phyloP scores from a whole-genome alignment of 2,797 vertebrate species.

The Glossophaga mutica region DNA sequence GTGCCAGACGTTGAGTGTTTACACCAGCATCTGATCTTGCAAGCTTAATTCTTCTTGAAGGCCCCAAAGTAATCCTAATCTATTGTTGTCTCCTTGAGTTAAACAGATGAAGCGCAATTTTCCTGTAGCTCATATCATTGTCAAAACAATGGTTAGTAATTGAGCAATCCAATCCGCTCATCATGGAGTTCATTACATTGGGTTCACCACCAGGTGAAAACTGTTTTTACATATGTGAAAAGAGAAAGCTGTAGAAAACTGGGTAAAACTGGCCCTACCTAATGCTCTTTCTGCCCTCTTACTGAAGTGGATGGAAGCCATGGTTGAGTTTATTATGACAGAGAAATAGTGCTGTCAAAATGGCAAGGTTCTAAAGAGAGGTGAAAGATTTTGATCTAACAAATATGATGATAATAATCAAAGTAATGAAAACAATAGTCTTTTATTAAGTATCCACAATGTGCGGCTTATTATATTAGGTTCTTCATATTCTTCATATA shows the following conservation, averaged over 20 bases:
- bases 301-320: background rate
- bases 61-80: background rate
- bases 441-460: slow-evolving; percentile 8
- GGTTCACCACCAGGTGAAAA: background rate
- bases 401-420: slow-evolving; percentile 26
- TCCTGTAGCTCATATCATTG: background rate
- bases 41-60: background rate
- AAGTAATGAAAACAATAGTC: slow-evolving; percentile 4
- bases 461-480: background rate
- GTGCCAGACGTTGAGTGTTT: background rate
- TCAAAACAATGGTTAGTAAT: background rate
- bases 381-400: slow-evolving; percentile 11
- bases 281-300: background rate
- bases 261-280: background rate
- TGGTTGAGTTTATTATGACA: background rate
- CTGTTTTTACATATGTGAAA: background rate
- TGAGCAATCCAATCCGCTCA: background rate
- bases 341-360: background rate
- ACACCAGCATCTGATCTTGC: background rate
- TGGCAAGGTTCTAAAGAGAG: background rate
- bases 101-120: background rate
- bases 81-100: background rate
- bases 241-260: background rate
- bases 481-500: background rate
- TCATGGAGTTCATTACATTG: background rate